A percentile compares a stretch with the other conserved stretches of the same genome.
These are phyloP conservation scores for Acanthococcus lagerstroemiae DNA, from an alignment of 2,888 invertebrate species.

Conservation along the genomic window DNA sequence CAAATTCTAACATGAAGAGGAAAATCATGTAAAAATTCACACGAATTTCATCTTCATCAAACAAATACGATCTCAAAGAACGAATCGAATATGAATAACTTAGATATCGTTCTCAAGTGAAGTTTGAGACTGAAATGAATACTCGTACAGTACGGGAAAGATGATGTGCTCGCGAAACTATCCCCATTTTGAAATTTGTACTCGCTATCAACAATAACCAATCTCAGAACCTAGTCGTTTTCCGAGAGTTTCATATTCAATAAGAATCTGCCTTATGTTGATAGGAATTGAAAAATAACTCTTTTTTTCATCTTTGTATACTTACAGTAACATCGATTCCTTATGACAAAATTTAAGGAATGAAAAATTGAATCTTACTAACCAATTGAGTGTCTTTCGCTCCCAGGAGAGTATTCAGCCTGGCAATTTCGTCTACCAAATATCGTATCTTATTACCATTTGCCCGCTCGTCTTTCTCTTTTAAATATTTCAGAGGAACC, in stretches of 20 bases:
- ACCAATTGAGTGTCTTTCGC: neutral
- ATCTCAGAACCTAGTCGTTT: no score
- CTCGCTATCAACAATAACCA: neutral
- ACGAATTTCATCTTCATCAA: slow-evolving; percentile 4
- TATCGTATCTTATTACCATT: neutral
- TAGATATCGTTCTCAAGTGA: slow-evolving; percentile 3
- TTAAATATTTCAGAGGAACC: no score
- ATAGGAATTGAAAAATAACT: no score
- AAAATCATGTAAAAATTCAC: neutral
- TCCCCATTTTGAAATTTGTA: neutral
- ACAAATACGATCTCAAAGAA: neutral
- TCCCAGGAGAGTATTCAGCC: no score
- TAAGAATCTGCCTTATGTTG: neutral
- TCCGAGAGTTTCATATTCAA: no score
- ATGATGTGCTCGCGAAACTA: neutral
- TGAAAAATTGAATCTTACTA: neutral
- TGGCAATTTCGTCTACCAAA: neutral
- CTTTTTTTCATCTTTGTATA: no score
- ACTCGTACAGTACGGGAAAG: neutral
- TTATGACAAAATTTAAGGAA: no score
- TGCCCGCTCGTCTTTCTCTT: neutral
- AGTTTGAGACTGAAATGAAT: neutral
- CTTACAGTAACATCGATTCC: no score
- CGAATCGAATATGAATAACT: slow-evolving; percentile 6
- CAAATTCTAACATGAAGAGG: neutral